A percentile compares a stretch with the other conserved stretches of the same genome.
Conservation (phyloP, 2,113 vertebrate genomes). For the Macroglossus sobrinus region DNA sequence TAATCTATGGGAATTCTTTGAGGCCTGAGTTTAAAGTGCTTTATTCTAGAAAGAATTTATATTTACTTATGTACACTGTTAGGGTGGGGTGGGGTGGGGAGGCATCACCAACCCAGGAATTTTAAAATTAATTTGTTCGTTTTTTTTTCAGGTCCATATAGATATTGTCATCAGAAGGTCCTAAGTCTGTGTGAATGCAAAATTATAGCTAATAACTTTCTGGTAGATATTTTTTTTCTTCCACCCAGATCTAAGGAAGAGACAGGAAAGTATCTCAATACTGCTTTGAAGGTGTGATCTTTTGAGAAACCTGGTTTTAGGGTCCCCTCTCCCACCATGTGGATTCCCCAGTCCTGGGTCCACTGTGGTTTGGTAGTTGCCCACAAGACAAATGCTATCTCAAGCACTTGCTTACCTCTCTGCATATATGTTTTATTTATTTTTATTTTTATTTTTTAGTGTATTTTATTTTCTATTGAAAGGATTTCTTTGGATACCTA, state of each 20-base stretch:
- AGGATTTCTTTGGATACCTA: neutral
- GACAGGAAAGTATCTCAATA: neutral
- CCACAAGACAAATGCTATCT: neutral
- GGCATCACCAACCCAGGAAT: neutral
- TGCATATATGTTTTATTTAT: neutral
- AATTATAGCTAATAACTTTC: neutral
- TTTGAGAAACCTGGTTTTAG: neutral
- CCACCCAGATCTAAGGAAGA: neutral
- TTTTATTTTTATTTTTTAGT: neutral
- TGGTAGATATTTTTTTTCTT: neutral
- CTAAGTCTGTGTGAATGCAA: neutral
- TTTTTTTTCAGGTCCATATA: neutral
- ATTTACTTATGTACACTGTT: neutral
- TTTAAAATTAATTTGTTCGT: neutral
- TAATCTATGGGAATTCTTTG: neutral
- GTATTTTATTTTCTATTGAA: neutral
- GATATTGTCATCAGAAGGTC: neutral
- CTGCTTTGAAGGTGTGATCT: neutral
- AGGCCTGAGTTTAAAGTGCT: neutral
- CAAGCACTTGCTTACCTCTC: neutral
- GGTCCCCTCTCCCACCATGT: neutral
- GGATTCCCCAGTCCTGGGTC: neutral
- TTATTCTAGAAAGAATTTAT: slow-evolving; percentile 27
- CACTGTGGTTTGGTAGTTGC: neutral
- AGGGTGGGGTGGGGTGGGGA: neutral